Conservation (phyloP, 1,140 invertebrate genomes). For the Aphidius gifuensis region DNA sequence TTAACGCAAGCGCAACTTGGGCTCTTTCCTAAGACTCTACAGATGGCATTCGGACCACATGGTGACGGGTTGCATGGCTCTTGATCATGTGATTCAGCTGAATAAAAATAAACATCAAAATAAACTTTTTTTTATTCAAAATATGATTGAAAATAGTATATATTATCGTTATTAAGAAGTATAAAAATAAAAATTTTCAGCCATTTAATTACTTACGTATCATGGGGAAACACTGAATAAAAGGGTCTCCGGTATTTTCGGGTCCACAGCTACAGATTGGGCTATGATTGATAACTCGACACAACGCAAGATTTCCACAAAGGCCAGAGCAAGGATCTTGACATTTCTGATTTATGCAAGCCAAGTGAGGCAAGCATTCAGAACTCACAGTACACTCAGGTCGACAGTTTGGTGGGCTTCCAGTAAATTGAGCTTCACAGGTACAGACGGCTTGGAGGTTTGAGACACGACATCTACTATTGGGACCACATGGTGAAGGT, state of each 20-base stretch:
- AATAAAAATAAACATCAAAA: conserved; percentile 9
- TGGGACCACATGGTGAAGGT: conserved; percentile 60
- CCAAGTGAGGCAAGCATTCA: conserved; percentile 57
- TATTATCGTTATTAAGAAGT: conserved; percentile 21
- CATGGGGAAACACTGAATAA: conserved; percentile 35
- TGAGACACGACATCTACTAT: conserved; percentile 55
- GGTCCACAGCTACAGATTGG: conserved; percentile 57
- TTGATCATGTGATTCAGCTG: conserved; percentile 25
- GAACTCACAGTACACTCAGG: conserved; percentile 62
- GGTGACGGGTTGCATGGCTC: conserved; percentile 61
- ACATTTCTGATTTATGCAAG: conserved; percentile 58
- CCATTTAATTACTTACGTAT: conserved; percentile 29
- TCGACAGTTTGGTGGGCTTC: conserved; percentile 55
- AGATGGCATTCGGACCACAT: conserved; percentile 70
- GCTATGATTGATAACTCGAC: conserved; percentile 58
- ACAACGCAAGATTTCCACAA: conserved; percentile 60
- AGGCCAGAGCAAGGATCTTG: conserved; percentile 60
- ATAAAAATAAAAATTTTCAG: too few species aligned
- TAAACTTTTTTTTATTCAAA: not conserved
- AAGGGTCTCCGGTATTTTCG: conserved; percentile 35
- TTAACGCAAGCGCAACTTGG: conserved; percentile 62
- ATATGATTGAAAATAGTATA: not conserved
- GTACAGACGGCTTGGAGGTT: conserved; percentile 51
- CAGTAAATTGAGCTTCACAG: conserved; percentile 58
- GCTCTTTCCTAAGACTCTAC: conserved; percentile 46